Base-by-base conservation (phyloP, 2,113 vertebrate species). In the Glareola pratincola region DNA sequence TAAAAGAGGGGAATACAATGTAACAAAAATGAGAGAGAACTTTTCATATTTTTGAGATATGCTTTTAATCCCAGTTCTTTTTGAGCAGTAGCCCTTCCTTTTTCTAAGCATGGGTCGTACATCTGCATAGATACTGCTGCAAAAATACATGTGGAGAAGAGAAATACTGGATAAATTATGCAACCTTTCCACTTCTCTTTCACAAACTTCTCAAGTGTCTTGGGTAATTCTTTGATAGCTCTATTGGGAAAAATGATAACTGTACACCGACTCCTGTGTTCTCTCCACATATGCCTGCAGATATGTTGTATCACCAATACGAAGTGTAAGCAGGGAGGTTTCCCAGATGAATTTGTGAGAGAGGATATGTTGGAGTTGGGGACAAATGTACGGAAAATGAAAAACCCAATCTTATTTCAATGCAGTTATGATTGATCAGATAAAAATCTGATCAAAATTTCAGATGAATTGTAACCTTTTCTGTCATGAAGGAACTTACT, bases 371-470 rank as follows among this genome's bases (percentile, higher is more conserved):
- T 78, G 32, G 18, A 81, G 9, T 3, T 78, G 36, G 22, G 14
- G 30, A 85, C 53, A 85, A 87, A 63, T 14, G 19, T 39, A 86
- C 86, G 74, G 56, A 85, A 92, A 86, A 92, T 72, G 3, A 54
- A 91, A 92, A 87, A 81, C 6, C 6, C 79, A 34, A 83, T 85
- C 39, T 17, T 81, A 18, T 89, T 94, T 95, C 68, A 89, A 54
- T 34, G 64, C 10, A 78, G 30, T 54, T 60, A 13, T 67, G 39
- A 39, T 39, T 39, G 39, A 39, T 39, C 39, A 39, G 39, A 39
- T 39, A 39, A 39, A 92, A 77, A 17, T 75, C 37, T 77, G 59
- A 93, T 83, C 67, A 88, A 86, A 74, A 50, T 67, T 90, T 81
- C 26, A 88, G 63, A 77, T 71, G 88, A 71, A 85, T 54, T 69